Evolutionary conservation across 2,888 invertebrate species (phyloP), one percentile per base, ranked within the genome.

Genomic region (Diaphora mendica): DNA sequence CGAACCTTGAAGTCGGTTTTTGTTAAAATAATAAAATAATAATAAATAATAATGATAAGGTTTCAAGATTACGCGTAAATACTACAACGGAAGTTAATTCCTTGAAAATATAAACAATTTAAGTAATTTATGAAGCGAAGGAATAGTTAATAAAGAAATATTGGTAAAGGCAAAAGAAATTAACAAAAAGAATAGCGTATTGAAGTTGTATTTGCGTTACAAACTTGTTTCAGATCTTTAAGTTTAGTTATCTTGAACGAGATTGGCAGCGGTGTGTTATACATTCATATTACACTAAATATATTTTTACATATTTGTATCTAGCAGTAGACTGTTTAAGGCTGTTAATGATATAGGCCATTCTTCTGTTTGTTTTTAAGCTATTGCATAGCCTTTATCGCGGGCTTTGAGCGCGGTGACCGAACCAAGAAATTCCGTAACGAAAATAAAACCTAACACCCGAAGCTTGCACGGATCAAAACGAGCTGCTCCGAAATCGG

Each of bases 21-120:
- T n/a, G n/a, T n/a, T n/a, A n/a, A n/a, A n/a, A n/a, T n/a, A n/a
- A n/a, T n/a, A n/a, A n/a, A n/a, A n/a, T n/a, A n/a, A n/a, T n/a
- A n/a, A n/a, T n/a, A n/a, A n/a, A n/a, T 55, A n/a, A n/a, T 55
- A 55, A 55, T 55, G 51, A 23, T 55, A 55, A 55, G n/a, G 55
- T 23, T 51, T 23, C 7, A 55, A 55, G n/a, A 26, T 26, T n/a
- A 55, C 55, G 26, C 11, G n/a, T 55, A 55, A 55, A n/a, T 55
- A 55, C 55, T 55, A 55, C n/a, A 55, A 55, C n/a, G 13, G 11
- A 55, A 55, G 0, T 26, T 9, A 55, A 55, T n/a, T 55, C n/a
- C 55, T 55, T 55, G n/a, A n/a, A 55, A n/a, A 20, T 26, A 51
- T 15, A 51, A 55, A 55, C n/a, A 55, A 55, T 55, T 55, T 9